Base-by-base conservation (phyloP, 2,888 invertebrate genomes). In the Vanessa cardui region DNA sequence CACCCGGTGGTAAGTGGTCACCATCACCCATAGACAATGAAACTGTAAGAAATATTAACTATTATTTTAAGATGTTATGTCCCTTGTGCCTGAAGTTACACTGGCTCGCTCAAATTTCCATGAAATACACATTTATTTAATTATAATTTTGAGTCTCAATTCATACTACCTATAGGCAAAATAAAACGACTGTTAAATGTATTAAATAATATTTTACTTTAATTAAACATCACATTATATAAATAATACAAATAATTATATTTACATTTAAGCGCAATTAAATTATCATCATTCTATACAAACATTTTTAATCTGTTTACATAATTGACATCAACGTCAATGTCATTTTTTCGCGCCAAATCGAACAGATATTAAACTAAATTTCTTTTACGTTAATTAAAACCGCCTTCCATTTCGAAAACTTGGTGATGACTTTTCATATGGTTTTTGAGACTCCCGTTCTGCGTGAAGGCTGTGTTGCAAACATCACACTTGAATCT, bases 401-500 rank as follows among this genome's bases (percentile, higher is more conserved):
- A 89, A 70, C 76, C 80, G 1, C 75, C 73, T 0, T 85, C 83
- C 45, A 87, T 70, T 26, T 87, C 87, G 15, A 81, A 83, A 0
- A 77, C 81, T 33, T 90, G 87, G 74, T 94, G 94, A 58, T 94
- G 94, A 0, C 88, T 87, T 70, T 94, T 94, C 84, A 94, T 90
- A 74, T 94, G 94, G 66, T 85, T 93, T 78, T 94, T 94, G 54
- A 94, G 77, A 67, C 94, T 94, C 0, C 93, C 93, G 64, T 92
- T 92, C 52, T 94, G 94, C 0, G 94, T 93, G 71, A 94, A 95
- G 0, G 93, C 88, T 0, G 93, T 87, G 47, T 83, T 88, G 64
- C 95, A 95, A 0, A 90, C 20, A 39, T 90, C 82, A 71, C 95
- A 95, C 47, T 93, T 89, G 64, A 89, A 94, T 1, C 93, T 85